Percentiles rank a stretch among this genome's conserved stretches.
Evolutionary conservation across 1,140 invertebrate genomes (phyloP).

Genomic region (Zaprionus africanus): DNA sequence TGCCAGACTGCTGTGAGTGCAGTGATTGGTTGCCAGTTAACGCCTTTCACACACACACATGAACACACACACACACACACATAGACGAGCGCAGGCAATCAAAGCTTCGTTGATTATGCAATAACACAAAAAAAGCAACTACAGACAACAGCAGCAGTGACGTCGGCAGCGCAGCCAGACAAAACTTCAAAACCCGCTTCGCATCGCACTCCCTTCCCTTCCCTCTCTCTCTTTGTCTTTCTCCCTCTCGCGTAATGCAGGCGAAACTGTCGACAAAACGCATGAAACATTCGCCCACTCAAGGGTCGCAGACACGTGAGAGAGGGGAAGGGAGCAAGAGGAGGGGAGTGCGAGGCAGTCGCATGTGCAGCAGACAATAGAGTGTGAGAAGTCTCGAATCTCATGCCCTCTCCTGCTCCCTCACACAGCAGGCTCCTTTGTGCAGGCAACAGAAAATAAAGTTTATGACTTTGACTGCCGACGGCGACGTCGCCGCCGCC

Average conservation of each 20-base stretch:
- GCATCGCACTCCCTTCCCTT: not conserved
- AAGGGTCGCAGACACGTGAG: constrained; percentile 51
- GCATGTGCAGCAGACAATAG: constrained; percentile 51
- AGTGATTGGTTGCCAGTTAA: constrained; percentile 48
- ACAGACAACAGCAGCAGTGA: constrained; percentile 39
- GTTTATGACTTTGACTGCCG: constrained; percentile 80
- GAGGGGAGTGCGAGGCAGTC: not conserved
- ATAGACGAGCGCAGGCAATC: constrained; percentile 56
- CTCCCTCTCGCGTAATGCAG: constrained; percentile 23
- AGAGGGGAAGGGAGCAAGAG: not conserved
- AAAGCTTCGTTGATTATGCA: constrained; percentile 55
- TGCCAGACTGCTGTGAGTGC: constrained; percentile 15
- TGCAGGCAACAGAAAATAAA: constrained; percentile 82
- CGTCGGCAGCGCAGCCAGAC: constrained; percentile 33
- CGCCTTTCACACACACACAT: constrained; percentile 20
- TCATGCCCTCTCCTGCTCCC: constrained; percentile 14
- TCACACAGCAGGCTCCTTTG: constrained; percentile 62
- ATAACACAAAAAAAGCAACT: constrained; percentile 52
- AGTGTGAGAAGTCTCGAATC: constrained; percentile 48
- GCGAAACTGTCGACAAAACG: constrained; percentile 53
- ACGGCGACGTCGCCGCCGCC: constrained; percentile 48
- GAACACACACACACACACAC: constrained; percentile 5
- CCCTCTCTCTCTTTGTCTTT: not conserved
- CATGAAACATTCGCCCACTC: constrained; percentile 54
- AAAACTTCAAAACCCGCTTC: constrained; percentile 36